Conservation (phyloP, 2,888 invertebrate genomes). For the Petrolisthes manimaculis region DNA sequence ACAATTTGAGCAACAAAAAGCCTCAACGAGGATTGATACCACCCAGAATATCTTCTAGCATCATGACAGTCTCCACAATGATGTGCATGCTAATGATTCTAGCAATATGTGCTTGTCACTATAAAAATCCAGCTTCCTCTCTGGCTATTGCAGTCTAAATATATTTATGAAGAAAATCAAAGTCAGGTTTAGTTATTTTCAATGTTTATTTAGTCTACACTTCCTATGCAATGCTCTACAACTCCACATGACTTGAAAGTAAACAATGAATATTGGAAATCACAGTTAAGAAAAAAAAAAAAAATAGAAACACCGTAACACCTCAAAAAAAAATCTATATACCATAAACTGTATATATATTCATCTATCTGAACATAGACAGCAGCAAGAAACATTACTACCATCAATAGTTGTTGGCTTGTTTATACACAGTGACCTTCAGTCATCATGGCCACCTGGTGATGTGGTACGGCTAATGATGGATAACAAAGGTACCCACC, state of each 20-base stretch:
- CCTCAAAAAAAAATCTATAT: background rate
- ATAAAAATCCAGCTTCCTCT: too few species aligned
- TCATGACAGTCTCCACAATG: too few species aligned
- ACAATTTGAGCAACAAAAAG: too few species aligned
- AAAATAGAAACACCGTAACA: slow-evolving; percentile 22
- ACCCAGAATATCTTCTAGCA: too few species aligned
- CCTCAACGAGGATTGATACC: too few species aligned
- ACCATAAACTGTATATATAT: slow-evolving; percentile 32
- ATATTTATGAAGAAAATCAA: background rate
- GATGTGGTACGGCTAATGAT: too few species aligned
- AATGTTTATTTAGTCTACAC: slow-evolving; percentile 60
- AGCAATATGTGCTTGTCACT: too few species aligned
- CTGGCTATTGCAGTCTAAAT: too few species aligned
- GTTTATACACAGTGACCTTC: background rate
- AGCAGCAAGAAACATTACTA: background rate
- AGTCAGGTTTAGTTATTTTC: slow-evolving; percentile 40
- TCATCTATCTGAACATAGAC: slow-evolving; percentile 12
- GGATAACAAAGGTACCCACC: too few species aligned
- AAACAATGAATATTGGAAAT: slow-evolving; percentile 34
- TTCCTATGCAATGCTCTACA: slow-evolving; percentile 60
- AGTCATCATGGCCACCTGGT: background rate
- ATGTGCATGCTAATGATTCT: too few species aligned
- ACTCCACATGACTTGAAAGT: slow-evolving; percentile 59
- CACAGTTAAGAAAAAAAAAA: slow-evolving; percentile 36
- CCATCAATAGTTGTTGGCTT: background rate